These are phyloP conservation scores for Gymnobelideus leadbeateri DNA, from an alignment of 2,113 vertebrate species.

Conservation along the genomic window DNA sequence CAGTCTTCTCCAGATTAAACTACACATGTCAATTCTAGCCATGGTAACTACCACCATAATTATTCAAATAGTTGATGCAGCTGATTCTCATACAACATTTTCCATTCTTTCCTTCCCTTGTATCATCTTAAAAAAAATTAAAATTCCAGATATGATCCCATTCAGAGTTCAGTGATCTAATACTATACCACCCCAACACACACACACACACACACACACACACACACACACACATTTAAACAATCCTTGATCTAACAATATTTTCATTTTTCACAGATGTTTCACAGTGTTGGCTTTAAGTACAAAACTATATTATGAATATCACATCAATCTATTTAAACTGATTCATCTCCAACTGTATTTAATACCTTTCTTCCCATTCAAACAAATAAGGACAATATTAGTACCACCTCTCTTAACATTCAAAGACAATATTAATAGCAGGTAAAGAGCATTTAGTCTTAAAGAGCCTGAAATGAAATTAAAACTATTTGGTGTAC, in stretches of 20 bases:
- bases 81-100: background rate
- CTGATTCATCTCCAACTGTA: constrained; percentile 10
- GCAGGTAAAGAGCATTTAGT: background rate
- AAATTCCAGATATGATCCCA: background rate
- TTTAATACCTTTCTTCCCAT: background rate
- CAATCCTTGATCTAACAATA: background rate
- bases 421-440: background rate
- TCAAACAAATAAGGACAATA: constrained; percentile 14
- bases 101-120: background rate
- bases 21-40: background rate
- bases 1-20: background rate
- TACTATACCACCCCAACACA: background rate
- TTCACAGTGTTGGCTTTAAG: background rate
- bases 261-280: background rate
- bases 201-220: background rate
- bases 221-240: background rate
- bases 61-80: background rate
- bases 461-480: background rate
- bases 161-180: background rate
- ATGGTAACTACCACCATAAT: background rate
- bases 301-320: background rate
- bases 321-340: background rate
- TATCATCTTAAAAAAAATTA: background rate
- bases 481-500: constrained; percentile 19
- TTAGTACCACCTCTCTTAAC: background rate